Evolutionary conservation across 2,113 vertebrate genomes (phyloP), one percentile per base, ranked within the genome.

Genomic region (Neodon shergylaensis): DNA sequence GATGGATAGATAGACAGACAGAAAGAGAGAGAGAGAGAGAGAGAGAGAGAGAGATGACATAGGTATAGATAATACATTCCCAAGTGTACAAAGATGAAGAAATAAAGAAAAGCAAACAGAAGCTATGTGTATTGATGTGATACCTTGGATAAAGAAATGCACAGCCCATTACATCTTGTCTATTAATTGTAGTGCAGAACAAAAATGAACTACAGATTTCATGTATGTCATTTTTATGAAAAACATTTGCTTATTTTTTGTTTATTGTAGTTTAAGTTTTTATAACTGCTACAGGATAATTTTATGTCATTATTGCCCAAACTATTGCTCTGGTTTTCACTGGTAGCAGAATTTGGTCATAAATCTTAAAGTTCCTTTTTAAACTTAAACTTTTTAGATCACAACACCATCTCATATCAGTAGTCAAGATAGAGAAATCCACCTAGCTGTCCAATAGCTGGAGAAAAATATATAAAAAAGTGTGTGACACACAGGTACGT

Each of bases 191-290:
- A 93, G 24, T n/a, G 26, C 33, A 65, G n/a, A 94, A 79, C 91
- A 82, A 91, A 96, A 93, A 86, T 65, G 4, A 66, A 42, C 28
- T 93, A 49, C 26, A 70, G 36, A 65, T 63, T 79, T 89, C 12
- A 39, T 52, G 39, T 7, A 28, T 28, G 13, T 52, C 6, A n/a
- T 73, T 73, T 88, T 88, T 1, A 17, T 26, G 22, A 28, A 72
- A 68, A 54, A 17, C 13, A 10, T 39, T 49, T 21, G 36, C 19
- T 68, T 68, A 68, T 68, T 68, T 66, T 66, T 66, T 66, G 31
- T 42, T 33, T 33, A 47, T 22, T 58, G 19, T 77, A 90, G 44
- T 14, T 92, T 92, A 97, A 47, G 54, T 2, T 77, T 82, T 94
- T 47, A 61, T 42, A 93, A 22, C 7, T 78, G 36, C 77, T 65